phyloP scores from a whole-genome alignment of 2,113 vertebrate species.

The Physeter macrocephalus region DNA sequence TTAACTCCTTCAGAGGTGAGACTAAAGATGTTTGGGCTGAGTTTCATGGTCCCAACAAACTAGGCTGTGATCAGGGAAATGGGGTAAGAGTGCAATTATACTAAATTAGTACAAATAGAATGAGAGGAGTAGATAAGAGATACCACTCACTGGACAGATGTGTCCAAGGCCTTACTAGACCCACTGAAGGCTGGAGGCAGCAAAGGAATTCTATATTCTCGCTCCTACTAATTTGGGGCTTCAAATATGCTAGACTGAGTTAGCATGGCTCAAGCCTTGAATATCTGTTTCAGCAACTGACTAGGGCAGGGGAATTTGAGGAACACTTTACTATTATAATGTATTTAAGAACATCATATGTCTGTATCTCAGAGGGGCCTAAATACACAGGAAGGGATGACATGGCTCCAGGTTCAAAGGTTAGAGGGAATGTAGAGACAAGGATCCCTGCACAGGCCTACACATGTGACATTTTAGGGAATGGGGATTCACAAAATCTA shows the following conservation, averaged over 20 bases:
- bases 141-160: not conserved
- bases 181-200: not conserved
- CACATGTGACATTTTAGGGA: not conserved
- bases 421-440: not conserved
- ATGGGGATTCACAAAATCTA: not conserved
- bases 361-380: not conserved
- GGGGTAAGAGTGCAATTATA: not conserved
- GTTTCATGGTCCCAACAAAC: not conserved
- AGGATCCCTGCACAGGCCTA: not conserved
- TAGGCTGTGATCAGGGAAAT: not conserved
- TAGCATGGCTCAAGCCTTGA: not conserved
- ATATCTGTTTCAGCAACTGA: not conserved
- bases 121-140: not conserved
- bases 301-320: not conserved
- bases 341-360: not conserved
- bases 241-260: not conserved
- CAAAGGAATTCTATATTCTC: not conserved
- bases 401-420: not conserved
- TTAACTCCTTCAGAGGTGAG: not conserved
- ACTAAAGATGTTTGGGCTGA: not conserved
- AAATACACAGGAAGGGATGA: not conserved
- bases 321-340: not conserved
- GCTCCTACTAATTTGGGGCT: not conserved
- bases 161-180: not conserved
- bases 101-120: not conserved